Conservation (phyloP, 2,113 vertebrate genomes). For the Mirounga angustirostris region DNA sequence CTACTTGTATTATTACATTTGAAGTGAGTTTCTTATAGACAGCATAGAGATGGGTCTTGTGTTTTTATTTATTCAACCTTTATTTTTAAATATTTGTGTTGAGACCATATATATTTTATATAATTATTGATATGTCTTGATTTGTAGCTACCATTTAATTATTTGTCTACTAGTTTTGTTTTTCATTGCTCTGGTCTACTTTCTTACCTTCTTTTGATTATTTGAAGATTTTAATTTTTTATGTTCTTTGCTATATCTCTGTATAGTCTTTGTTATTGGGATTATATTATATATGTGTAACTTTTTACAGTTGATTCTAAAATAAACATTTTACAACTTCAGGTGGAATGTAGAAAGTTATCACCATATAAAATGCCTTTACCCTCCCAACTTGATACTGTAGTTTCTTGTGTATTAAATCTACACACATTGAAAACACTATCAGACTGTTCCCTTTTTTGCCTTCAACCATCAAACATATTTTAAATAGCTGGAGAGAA, state of each 20-base stretch:
- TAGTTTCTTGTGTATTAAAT: neutral
- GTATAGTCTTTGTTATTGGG: neutral
- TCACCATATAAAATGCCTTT: neutral
- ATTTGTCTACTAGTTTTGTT: neutral
- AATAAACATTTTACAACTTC: neutral
- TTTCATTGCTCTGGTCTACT: neutral
- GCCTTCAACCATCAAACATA: conserved; percentile 5
- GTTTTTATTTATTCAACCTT: neutral
- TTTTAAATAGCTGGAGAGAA: conserved; percentile 29
- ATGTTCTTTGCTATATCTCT: neutral
- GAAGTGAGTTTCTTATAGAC: neutral
- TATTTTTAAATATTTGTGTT: conserved; percentile 22
- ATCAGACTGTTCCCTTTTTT: conserved; percentile 6
- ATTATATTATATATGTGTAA: neutral
- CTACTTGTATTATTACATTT: neutral
- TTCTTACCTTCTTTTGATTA: conserved; percentile 2
- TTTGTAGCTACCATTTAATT: neutral
- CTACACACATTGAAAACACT: neutral
- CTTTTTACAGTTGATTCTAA: neutral
- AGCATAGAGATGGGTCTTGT: neutral
- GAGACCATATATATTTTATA: neutral
- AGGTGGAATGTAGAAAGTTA: neutral
- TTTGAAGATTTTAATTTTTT: neutral
- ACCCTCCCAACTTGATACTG: neutral
- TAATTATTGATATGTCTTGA: neutral